Evolutionary conservation across 2,888 invertebrate genomes (phyloP).

Genomic region (Yponomeuta malinellus): DNA sequence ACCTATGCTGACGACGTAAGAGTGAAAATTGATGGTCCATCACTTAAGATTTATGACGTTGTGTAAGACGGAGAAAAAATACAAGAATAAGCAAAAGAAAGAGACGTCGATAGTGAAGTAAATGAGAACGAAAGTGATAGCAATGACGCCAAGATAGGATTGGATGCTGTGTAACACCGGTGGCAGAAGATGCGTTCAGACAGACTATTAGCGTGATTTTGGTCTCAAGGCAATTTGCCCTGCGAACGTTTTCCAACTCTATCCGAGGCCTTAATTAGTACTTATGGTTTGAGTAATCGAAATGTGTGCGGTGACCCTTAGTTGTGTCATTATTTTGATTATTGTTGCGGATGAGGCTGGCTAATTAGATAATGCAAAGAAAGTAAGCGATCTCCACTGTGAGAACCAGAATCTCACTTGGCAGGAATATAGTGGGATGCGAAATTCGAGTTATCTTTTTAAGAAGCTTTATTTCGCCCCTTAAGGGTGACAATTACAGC

Average conservation of each 20-base stretch:
- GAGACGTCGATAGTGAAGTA: constrained; percentile 31
- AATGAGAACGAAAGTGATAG: constrained; percentile 44
- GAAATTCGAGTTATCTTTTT: neutral
- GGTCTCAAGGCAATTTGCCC: constrained; percentile 53
- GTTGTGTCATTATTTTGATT: constrained; percentile 63
- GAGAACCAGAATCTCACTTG: constrained; percentile 7
- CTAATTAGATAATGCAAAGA: constrained; percentile 16
- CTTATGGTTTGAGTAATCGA: constrained; percentile 57
- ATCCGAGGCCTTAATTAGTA: constrained; percentile 53
- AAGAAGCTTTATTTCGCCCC: no score
- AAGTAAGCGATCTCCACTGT: constrained; percentile 12
- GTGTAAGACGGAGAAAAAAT: constrained; percentile 28
- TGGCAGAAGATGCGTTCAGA: constrained; percentile 39
- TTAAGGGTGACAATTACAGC: no score
- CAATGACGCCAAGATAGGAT: constrained; percentile 42
- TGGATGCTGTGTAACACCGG: constrained; percentile 56
- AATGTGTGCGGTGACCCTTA: constrained; percentile 53
- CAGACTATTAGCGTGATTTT: constrained; percentile 59
- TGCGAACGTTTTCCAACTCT: constrained; percentile 48
- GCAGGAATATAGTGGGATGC: neutral
- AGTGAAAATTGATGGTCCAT: neutral
- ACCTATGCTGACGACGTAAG: neutral
- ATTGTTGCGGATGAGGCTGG: constrained; percentile 21
- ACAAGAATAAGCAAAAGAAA: constrained; percentile 38
- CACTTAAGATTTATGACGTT: neutral